Evolutionary conservation across 1,140 invertebrate genomes (phyloP).

Genomic region (Drosophila sechellia): DNA sequence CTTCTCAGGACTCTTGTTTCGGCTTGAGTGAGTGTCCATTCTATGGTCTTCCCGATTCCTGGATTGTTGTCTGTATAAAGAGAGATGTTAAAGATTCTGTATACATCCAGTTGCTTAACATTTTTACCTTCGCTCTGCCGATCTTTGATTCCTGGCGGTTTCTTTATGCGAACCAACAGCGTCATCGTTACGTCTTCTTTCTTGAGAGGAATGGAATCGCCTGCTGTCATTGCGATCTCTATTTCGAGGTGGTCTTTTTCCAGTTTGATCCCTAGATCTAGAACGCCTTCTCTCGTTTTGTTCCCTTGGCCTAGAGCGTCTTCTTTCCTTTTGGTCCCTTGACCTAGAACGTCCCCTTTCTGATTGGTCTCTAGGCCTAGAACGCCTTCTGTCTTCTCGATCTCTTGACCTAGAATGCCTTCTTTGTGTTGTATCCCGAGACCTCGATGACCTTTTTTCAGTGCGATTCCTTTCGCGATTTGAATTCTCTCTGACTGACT

Average conservation of each 20-base stretch:
- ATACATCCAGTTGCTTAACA: not conserved
- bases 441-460: slow-evolving; percentile 20
- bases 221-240: slow-evolving; percentile 13
- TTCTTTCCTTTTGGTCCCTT: slow-evolving; percentile 18
- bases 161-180: slow-evolving; percentile 17
- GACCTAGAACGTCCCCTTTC: slow-evolving; percentile 19
- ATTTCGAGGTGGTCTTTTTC: not conserved
- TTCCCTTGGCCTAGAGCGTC: slow-evolving; percentile 15
- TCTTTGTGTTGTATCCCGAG: not conserved
- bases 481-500: not conserved
- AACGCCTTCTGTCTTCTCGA: not conserved
- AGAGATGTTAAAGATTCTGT: not conserved
- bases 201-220: slow-evolving; percentile 22
- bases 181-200: slow-evolving; percentile 16
- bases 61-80: slow-evolving; percentile 20
- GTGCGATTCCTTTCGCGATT: slow-evolving; percentile 19
- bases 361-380: slow-evolving; percentile 14
- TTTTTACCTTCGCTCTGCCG: slow-evolving; percentile 32
- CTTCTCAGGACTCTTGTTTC: slow-evolving; percentile 10
- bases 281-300: slow-evolving; percentile 10
- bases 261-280: slow-evolving; percentile 17
- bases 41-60: not conserved
- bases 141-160: slow-evolving; percentile 2
- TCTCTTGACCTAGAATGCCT: slow-evolving; percentile 19
- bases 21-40: slow-evolving; percentile 9